phyloP scores from a whole-genome alignment of 2,888 invertebrate genomes.

The Rosalia funebris region DNA sequence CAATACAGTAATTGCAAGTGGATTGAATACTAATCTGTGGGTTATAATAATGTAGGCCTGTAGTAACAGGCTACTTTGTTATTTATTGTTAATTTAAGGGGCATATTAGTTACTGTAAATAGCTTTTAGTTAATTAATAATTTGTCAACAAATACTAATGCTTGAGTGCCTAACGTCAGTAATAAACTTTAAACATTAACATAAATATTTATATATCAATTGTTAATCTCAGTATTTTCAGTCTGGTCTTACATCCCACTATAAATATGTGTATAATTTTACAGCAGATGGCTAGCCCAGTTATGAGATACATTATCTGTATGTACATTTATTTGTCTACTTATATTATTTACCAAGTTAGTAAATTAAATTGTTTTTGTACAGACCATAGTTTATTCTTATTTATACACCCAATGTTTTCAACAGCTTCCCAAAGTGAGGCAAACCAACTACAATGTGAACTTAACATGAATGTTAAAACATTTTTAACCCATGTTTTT shows the following conservation, averaged over 20 bases:
- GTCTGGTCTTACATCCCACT: background rate
- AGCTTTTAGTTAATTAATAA: constrained; percentile 16
- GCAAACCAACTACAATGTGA: too few species aligned
- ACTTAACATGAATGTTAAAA: too few species aligned
- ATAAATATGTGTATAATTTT: background rate
- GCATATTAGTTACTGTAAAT: constrained; percentile 15
- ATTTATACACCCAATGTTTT: too few species aligned
- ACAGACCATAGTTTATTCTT: background rate
- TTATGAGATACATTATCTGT: background rate
- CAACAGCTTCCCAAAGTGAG: too few species aligned
- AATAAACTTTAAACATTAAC: constrained; percentile 8
- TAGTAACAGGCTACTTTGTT: background rate
- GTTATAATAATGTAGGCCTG: too few species aligned
- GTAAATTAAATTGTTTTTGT: background rate
- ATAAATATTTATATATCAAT: background rate
- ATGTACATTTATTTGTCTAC: background rate
- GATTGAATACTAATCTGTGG: background rate
- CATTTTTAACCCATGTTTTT: too few species aligned
- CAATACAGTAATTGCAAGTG: background rate
- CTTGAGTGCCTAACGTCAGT: constrained; percentile 15
- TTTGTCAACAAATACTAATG: constrained; percentile 2
- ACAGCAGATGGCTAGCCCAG: background rate
- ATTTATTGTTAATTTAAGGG: background rate
- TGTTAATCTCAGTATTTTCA: constrained; percentile 2
- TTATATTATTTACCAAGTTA: background rate